phyloP scores from a whole-genome alignment of 2,888 invertebrate species.

The Hirtodrosophila duncani region DNA sequence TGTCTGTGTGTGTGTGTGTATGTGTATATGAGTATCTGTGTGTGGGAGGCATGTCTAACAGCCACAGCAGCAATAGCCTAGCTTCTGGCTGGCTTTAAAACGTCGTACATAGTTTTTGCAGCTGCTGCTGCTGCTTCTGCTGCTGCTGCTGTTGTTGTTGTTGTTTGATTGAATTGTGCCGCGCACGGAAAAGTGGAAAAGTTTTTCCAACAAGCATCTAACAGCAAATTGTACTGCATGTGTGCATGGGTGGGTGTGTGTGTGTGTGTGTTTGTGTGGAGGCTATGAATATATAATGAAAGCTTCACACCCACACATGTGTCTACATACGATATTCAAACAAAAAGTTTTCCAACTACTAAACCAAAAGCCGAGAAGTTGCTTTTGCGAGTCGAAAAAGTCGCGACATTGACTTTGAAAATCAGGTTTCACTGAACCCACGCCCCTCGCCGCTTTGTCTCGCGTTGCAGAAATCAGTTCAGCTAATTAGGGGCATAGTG shows the following conservation, averaged over 20 bases:
- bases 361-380: slow-evolving; percentile 2
- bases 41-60: slow-evolving; percentile 9
- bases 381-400: slow-evolving; percentile 10
- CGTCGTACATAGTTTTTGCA: background rate
- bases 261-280: slow-evolving; percentile 3
- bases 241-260: slow-evolving; percentile 3
- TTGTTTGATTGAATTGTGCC: slow-evolving; percentile 66
- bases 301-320: slow-evolving; percentile 46
- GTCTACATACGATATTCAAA: slow-evolving; percentile 8
- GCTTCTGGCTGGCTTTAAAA: no score
- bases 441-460: background rate
- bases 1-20: background rate
- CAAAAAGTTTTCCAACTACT: background rate
- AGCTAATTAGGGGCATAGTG: slow-evolving; percentile 17
- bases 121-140: background rate
- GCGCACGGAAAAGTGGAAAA: slow-evolving; percentile 51
- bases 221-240: slow-evolving; percentile 33
- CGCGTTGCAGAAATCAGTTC: slow-evolving; percentile 21
- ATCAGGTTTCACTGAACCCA: slow-evolving; percentile 29
- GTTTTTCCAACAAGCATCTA: slow-evolving; percentile 51
- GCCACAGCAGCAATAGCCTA: no score
- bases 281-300: slow-evolving; percentile 50
- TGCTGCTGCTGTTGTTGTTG: slow-evolving; percentile 20
- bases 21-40: slow-evolving; percentile 9
- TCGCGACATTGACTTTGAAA: slow-evolving; percentile 60